Evolutionary conservation across 1,140 invertebrate genomes (phyloP).

Genomic region (Lucilia sericata): DNA sequence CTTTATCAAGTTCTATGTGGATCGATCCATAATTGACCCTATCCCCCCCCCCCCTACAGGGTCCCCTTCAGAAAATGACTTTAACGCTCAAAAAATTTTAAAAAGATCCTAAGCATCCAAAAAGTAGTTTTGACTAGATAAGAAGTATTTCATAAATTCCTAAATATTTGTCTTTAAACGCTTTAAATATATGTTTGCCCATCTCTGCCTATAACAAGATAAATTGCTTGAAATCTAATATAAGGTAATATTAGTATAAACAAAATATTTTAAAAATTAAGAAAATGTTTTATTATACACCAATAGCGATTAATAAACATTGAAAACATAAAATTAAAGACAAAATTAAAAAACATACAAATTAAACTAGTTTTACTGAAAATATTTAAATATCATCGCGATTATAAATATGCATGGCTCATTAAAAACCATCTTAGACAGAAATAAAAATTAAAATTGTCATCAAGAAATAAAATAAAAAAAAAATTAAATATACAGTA

Average conservation of each 20-base stretch:
- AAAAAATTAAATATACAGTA: background rate
- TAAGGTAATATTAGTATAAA: background rate
- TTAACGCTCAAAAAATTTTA: too few relatives aligned
- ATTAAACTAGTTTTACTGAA: background rate
- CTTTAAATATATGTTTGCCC: background rate
- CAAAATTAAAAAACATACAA: background rate
- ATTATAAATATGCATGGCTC: background rate
- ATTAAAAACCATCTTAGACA: background rate
- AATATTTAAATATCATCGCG: background rate
- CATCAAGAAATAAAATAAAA: background rate
- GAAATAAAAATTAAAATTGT: background rate
- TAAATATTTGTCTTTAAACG: too few relatives aligned
- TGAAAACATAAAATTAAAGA: background rate
- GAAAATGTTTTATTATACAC: background rate
- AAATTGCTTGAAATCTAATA: slow-evolving; percentile 1
- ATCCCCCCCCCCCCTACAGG: too few relatives aligned
- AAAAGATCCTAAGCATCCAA: too few relatives aligned
- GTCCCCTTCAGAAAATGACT: too few relatives aligned
- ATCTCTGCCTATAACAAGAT: background rate
- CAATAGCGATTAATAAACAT: background rate
- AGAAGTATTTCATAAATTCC: too few relatives aligned
- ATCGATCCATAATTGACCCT: too few relatives aligned
- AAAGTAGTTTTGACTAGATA: too few relatives aligned
- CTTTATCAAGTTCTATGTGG: too few relatives aligned
- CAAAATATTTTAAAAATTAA: slow-evolving; percentile 3